These are phyloP conservation scores for Drosophila engyochracea DNA, from an alignment of 2,888 invertebrate species.

Conservation along the genomic window DNA sequence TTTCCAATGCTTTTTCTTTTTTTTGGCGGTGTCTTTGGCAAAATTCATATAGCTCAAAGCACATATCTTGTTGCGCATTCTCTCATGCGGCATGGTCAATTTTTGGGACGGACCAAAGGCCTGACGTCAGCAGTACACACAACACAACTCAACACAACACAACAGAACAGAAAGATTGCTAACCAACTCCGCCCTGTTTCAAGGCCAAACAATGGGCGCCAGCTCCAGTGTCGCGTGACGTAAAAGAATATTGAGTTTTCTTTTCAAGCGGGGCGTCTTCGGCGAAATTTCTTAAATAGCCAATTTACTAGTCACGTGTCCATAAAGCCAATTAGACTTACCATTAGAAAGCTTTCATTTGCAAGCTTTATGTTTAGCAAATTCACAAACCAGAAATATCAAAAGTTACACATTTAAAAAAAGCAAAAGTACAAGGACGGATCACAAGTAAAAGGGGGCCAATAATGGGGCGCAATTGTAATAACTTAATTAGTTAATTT, in stretches of 20 bases:
- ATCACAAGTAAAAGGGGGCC: too few relatives aligned
- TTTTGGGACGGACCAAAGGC: slow-evolving; percentile 42
- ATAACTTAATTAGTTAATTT: neutral
- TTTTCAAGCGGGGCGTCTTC: slow-evolving; percentile 44
- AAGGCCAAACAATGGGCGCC: slow-evolving; percentile 72
- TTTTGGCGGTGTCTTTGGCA: slow-evolving; percentile 7
- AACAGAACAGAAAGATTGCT: neutral
- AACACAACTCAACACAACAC: neutral
- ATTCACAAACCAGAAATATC: slow-evolving; percentile 43
- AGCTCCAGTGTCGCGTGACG: slow-evolving; percentile 72
- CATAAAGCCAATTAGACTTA: slow-evolving; percentile 61
- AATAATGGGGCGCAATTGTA: neutral
- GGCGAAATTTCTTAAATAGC: slow-evolving; percentile 39
- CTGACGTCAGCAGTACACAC: slow-evolving; percentile 66
- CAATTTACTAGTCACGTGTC: slow-evolving; percentile 67
- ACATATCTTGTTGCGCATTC: slow-evolving; percentile 76
- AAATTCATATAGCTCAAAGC: slow-evolving; percentile 14
- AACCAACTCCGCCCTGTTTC: slow-evolving; percentile 45
- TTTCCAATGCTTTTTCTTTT: slow-evolving; percentile 2
- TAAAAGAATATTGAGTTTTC: slow-evolving; percentile 66
- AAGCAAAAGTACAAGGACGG: neutral
- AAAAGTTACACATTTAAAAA: neutral
- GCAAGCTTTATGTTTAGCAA: slow-evolving; percentile 51
- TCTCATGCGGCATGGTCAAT: slow-evolving; percentile 70
- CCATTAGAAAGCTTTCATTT: slow-evolving; percentile 40